These are phyloP conservation scores for Eulemur rufifrons DNA, from an alignment of 2,113 vertebrate genomes.

Conservation along the genomic window DNA sequence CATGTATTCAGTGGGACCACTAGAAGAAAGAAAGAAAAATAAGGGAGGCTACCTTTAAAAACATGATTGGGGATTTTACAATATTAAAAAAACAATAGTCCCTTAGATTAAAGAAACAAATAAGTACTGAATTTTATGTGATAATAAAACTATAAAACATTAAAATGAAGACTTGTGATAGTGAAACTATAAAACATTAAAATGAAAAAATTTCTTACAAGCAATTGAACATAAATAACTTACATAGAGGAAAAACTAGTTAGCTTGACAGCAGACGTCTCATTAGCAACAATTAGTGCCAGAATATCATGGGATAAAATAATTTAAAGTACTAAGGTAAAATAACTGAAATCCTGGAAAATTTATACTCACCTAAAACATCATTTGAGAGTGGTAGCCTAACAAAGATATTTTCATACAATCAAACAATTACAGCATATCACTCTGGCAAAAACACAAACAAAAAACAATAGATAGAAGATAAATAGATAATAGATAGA, in stretches of 20 bases:
- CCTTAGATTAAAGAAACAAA: not conserved
- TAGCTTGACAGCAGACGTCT: not conserved
- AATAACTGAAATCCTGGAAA: not conserved
- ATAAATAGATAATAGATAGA: not conserved
- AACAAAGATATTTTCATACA: not conserved
- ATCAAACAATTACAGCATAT: not conserved
- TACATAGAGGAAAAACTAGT: not conserved
- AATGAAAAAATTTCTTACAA: not conserved
- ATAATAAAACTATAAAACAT: not conserved
- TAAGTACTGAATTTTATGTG: not conserved
- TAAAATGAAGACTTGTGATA: not conserved
- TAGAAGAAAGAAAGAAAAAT: not conserved
- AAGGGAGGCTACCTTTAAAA: not conserved
- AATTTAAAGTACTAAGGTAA: not conserved
- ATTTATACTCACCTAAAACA: not conserved
- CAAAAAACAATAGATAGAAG: not conserved
- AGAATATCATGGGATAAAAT: not conserved
- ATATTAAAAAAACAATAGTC: not conserved
- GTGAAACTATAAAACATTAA: not conserved
- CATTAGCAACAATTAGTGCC: not conserved
- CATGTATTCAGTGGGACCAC: not conserved
- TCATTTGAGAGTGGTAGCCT: not conserved
- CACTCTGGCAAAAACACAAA: not conserved
- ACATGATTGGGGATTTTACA: not conserved
- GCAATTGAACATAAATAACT: not conserved